These are phyloP conservation scores for Mesorhabditis sp. DNA, from an alignment of 2,888 invertebrate species.

Conservation along the genomic window DNA sequence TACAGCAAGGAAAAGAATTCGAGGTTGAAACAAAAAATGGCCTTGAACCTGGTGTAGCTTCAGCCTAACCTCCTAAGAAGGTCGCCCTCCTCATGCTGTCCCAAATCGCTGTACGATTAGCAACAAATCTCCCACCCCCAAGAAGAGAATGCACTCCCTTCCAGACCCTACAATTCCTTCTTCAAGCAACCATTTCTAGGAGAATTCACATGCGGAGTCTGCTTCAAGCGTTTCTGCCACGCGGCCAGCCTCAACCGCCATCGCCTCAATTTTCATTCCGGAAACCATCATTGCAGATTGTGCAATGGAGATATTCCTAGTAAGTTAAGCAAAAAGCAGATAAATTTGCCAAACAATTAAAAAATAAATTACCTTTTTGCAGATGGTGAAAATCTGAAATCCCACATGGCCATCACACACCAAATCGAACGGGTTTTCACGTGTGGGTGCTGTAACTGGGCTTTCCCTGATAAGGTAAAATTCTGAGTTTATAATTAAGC, in stretches of 20 bases:
- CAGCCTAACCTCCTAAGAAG: neutral
- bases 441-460: conserved; percentile 47
- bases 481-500: neutral
- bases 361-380: conserved; percentile 12
- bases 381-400: conserved; percentile 37
- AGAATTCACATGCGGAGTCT: conserved; percentile 40
- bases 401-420: conserved; percentile 33
- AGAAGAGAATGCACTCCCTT: too few relatives aligned
- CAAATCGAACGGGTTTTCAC: conserved; percentile 34
- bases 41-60: neutral
- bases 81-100: neutral
- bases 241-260: conserved; percentile 40
- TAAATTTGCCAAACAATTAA: neutral
- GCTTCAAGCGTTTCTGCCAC: conserved; percentile 44
- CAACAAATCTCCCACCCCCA: too few relatives aligned
- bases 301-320: conserved; percentile 27
- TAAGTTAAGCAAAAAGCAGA: conserved; percentile 8
- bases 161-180: too few relatives aligned
- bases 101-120: neutral
- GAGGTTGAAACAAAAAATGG: neutral
- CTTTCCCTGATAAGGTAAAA: conserved; percentile 40
- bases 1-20: too few relatives aligned
- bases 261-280: conserved; percentile 43
- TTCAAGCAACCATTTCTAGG: conserved; percentile 18
- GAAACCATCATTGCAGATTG: conserved; percentile 36